Base-by-base conservation (phyloP, 2,888 invertebrate species). In the Tetropium fuscum region DNA sequence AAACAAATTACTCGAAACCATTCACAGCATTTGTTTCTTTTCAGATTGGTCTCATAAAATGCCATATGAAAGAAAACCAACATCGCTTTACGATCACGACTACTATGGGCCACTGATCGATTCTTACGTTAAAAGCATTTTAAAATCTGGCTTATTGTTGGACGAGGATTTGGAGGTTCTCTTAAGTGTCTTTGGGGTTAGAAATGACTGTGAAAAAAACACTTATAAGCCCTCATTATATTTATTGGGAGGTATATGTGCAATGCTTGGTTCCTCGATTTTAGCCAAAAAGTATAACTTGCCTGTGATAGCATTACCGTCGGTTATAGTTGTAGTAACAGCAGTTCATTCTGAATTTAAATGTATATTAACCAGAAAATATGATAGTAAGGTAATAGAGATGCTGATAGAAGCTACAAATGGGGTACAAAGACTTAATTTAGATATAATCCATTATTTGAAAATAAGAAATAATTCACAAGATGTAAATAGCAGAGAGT, bases 121-220 rank as follows among this genome's bases (percentile, higher is more conserved):
- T 38, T 53, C 60, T 16, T 63, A 69, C 55, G 45, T 60, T 13
- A 68, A 54, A 41, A 63, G 61, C 13, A 70, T 73, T 16, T 55
- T 72, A 18, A 64, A 70, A 53, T 74, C 72, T 1, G 69, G 68
- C 16, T 56, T 71, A 20, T 55, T 74, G 4, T 49, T 74, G 20
- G 74, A 74, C 34, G 74, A 74, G 58, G 74, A 74, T 53, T 62
- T 72, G 45, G 70, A 74, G 53, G 68, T 66, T 22, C 53, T 72
- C 7, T 43, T 72, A 16, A 62, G 53, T 16, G 40, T 59, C 4
- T 58, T 57, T 13, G 58, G 60, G 40, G 61, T 60, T 34, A 55
- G 63, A 53, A 49, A 53, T 22, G 41, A 25, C 11, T 41, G 53
- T 13, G 19, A 32, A 18, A 53, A 53, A 53, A 58, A 53, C 11